These are phyloP conservation scores for Poecilia velifera DNA, from an alignment of 2,797 vertebrate genomes.

Conservation along the genomic window DNA sequence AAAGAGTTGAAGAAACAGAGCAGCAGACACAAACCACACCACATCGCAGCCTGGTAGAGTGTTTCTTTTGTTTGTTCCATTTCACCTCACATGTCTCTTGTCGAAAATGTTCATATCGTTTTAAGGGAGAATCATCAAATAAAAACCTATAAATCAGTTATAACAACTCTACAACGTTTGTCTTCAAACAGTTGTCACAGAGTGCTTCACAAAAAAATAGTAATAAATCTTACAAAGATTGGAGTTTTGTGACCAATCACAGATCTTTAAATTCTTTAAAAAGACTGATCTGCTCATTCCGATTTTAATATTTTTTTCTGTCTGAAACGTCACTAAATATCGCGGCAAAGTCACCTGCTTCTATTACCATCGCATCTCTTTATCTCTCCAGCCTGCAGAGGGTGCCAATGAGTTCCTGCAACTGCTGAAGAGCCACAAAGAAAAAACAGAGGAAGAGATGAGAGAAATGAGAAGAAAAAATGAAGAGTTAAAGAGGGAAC, in stretches of 20 bases:
- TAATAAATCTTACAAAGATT: no score
- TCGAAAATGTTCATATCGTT: not conserved
- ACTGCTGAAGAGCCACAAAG: constrained; percentile 81
- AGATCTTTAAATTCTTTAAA: no score
- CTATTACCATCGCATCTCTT: not conserved
- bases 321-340: no score
- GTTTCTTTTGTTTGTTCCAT: not conserved
- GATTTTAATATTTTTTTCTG: no score
- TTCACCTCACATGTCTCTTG: not conserved
- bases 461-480: constrained; percentile 76
- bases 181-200: not conserved
- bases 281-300: no score
- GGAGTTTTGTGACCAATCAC: no score
- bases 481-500: constrained; percentile 78
- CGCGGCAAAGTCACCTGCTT: not conserved
- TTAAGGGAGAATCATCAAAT: not conserved
- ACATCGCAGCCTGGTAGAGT: constrained; percentile 73
- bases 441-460: constrained; percentile 80
- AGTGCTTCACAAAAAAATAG: no score
- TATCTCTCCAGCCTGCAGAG: constrained; percentile 69
- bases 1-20: constrained; percentile 61
- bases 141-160: not conserved
- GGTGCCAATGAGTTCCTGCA: constrained; percentile 79
- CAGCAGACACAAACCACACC: constrained; percentile 70
- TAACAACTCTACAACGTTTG: not conserved